phyloP scores from a whole-genome alignment of 2,888 invertebrate species.

The Drosophila mettleri region DNA sequence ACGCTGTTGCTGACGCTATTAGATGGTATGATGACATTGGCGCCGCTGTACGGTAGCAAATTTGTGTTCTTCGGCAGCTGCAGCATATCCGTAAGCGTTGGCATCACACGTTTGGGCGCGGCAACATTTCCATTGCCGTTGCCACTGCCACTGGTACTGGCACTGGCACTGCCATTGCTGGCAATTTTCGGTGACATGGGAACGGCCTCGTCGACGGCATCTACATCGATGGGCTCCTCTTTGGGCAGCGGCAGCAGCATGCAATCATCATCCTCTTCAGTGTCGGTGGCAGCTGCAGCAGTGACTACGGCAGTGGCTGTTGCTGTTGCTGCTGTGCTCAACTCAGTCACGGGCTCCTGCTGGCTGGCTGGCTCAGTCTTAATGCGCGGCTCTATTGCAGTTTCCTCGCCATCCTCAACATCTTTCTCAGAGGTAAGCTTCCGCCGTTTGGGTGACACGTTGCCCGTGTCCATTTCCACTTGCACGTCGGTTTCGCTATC shows the following conservation, averaged over 20 bases:
- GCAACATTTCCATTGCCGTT: not conserved
- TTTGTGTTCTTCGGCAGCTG: constrained; percentile 68
- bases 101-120: constrained; percentile 41
- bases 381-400: constrained; percentile 39
- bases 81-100: constrained; percentile 75
- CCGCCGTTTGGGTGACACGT: constrained; percentile 61
- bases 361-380: constrained; percentile 63
- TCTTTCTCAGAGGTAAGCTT: constrained; percentile 55
- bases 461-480: constrained; percentile 63
- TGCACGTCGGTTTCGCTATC: constrained; percentile 56
- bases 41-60: constrained; percentile 47
- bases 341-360: constrained; percentile 20
- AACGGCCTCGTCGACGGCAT: constrained; percentile 69
- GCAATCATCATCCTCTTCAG: constrained; percentile 63
- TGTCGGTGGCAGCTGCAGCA: constrained; percentile 27
- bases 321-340: not conserved
- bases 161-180: not conserved
- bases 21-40: constrained; percentile 55
- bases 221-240: constrained; percentile 84
- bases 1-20: constrained; percentile 54
- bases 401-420: constrained; percentile 52
- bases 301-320: constrained; percentile 8
- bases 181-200: not conserved
- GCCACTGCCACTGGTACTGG: not conserved
- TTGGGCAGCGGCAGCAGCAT: constrained; percentile 76